These are phyloP conservation scores for Spodoptera picta DNA, from an alignment of 2,888 invertebrate genomes.

Conservation along the genomic window DNA sequence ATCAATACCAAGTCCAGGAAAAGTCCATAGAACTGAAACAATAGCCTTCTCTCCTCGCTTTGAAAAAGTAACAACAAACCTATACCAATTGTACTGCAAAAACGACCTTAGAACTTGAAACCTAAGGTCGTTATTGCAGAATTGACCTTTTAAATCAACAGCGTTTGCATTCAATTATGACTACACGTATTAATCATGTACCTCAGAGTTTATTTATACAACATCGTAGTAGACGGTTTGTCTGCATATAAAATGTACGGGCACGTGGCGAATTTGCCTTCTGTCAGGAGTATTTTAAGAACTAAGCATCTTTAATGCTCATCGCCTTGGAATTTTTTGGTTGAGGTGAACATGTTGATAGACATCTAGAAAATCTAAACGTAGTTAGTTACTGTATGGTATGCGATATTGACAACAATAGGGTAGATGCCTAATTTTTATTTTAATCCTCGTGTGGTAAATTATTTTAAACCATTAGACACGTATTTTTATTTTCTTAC, in stretches of 20 bases:
- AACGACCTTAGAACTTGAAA: constrained; percentile 14
- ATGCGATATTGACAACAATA: too few species aligned
- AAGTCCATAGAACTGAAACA: too few species aligned
- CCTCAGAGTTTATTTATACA: constrained; percentile 34
- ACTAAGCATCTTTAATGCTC: neutral
- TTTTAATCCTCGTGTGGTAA: too few species aligned
- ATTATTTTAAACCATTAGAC: too few species aligned
- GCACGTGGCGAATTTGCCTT: constrained; percentile 1
- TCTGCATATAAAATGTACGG: constrained; percentile 18
- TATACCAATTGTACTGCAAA: neutral
- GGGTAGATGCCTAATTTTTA: too few species aligned
- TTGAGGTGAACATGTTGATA: too few species aligned
- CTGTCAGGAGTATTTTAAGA: constrained; percentile 1
- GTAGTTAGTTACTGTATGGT: too few species aligned
- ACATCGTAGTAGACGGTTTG: constrained; percentile 30
- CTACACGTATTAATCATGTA: constrained; percentile 11
- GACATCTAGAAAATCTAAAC: too few species aligned
- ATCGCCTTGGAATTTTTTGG: neutral
- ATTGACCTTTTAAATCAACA: constrained; percentile 28
- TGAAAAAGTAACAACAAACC: too few species aligned
- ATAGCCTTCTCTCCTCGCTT: too few species aligned
- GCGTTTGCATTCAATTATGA: constrained; percentile 12
- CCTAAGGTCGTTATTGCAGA: constrained; percentile 9
- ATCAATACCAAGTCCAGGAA: too few species aligned
- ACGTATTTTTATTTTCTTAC: too few species aligned